These are phyloP conservation scores for Ormyrus thymus DNA, from an alignment of 2,888 invertebrate species.

Conservation along the genomic window DNA sequence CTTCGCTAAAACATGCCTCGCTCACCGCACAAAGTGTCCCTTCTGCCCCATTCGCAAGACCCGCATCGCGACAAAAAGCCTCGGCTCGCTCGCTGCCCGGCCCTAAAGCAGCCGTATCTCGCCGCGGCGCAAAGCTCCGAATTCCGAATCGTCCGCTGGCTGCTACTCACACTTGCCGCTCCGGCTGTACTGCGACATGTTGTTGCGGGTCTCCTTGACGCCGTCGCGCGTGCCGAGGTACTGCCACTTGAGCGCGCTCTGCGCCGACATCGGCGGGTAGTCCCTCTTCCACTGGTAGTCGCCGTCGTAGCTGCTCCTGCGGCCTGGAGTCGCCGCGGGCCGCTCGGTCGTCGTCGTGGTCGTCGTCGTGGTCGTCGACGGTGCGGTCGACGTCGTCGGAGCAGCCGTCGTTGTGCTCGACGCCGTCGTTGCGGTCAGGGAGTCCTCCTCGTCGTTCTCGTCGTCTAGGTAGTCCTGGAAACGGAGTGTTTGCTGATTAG, in stretches of 20 bases:
- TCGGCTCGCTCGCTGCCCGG: no score
- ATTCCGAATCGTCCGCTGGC: no score
- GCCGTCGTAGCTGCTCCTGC: slow-evolving; percentile 57
- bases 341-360: slow-evolving; percentile 73
- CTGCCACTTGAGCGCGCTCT: slow-evolving; percentile 69
- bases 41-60: no score
- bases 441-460: slow-evolving; percentile 64
- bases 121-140: no score
- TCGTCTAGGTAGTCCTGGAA: slow-evolving; percentile 63
- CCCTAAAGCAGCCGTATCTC: no score
- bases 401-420: slow-evolving; percentile 59
- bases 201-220: slow-evolving; percentile 67
- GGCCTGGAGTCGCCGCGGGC: slow-evolving; percentile 59
- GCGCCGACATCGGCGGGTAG: slow-evolving; percentile 68
- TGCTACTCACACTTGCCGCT: slow-evolving; percentile 66
- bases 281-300: slow-evolving; percentile 66
- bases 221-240: slow-evolving; percentile 66
- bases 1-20: no score
- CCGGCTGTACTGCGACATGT: slow-evolving; percentile 63
- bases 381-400: slow-evolving; percentile 4
- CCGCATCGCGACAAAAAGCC: no score
- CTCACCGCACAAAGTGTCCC: no score
- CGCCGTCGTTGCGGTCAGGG: background rate
- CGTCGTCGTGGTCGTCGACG: slow-evolving; percentile 63
- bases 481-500: no score